These are phyloP conservation scores for Rhinogobio ventralis DNA, from an alignment of 2,797 vertebrate genomes.

Conservation along the genomic window DNA sequence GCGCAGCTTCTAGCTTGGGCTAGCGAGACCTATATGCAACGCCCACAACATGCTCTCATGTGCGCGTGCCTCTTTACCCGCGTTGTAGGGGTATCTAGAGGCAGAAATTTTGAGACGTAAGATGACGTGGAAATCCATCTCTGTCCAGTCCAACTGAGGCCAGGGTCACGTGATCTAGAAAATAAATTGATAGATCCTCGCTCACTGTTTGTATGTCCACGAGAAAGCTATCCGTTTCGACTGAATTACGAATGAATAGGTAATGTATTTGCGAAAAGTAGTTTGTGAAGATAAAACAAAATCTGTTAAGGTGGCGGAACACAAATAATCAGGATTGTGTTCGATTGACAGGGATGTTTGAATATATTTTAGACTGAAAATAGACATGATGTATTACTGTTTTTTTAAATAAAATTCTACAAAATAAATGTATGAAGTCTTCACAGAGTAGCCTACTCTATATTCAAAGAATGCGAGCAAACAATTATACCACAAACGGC, in stretches of 20 bases:
- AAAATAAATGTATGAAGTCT: not conserved
- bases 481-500: not conserved
- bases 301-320: not conserved
- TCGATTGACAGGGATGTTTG: not conserved
- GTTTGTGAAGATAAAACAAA: not conserved
- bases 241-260: not conserved
- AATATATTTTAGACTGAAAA: not conserved
- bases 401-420: not conserved
- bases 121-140: constrained; percentile 99
- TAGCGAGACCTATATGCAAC: constrained; percentile 83
- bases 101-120: constrained; percentile 96
- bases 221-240: not conserved
- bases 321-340: not conserved
- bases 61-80: constrained; percentile 86
- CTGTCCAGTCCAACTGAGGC: constrained; percentile 94
- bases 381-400: not conserved
- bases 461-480: not conserved
- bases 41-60: constrained; percentile 95
- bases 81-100: constrained; percentile 93
- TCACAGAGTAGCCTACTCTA: not conserved
- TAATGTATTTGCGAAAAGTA: not conserved
- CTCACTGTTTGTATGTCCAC: constrained; percentile 21
- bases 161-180: constrained; percentile 94
- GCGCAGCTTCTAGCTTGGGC: constrained; percentile 81
- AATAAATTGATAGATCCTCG: constrained; percentile 92